Evolutionary conservation across 2,113 vertebrate genomes (phyloP).

Genomic region (Danionella cerebrum): DNA sequence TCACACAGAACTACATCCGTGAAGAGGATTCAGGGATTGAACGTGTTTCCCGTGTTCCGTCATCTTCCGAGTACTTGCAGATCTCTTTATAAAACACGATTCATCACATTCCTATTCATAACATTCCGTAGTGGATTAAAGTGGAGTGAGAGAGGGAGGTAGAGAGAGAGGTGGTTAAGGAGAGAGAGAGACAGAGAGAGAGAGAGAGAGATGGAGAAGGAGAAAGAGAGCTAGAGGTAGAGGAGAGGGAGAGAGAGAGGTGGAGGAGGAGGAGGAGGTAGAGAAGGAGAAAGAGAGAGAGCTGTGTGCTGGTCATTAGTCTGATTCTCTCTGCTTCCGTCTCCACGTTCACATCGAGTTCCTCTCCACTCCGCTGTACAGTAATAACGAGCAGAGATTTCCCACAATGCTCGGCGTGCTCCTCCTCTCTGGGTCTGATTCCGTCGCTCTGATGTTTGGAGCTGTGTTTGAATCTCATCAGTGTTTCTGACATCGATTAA

Average conservation of each 20-base stretch:
- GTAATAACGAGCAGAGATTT: slow-evolving; percentile 37
- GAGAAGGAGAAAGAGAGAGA: too few relatives aligned
- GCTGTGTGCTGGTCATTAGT: slow-evolving; percentile 34
- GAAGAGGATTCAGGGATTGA: too few relatives aligned
- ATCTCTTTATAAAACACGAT: too few relatives aligned
- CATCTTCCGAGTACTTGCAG: too few relatives aligned
- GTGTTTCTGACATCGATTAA: neutral
- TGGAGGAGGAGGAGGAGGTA: slow-evolving; percentile 34
- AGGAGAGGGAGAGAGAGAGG: slow-evolving; percentile 35
- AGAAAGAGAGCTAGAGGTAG: slow-evolving; percentile 30
- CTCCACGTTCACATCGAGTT: slow-evolving; percentile 22
- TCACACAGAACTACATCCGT: too few relatives aligned
- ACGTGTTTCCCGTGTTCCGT: too few relatives aligned
- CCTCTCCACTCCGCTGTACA: slow-evolving; percentile 35
- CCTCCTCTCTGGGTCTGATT: neutral
- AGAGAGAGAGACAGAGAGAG: slow-evolving; percentile 27
- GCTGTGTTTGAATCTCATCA: neutral
- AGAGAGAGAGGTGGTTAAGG: slow-evolving; percentile 35
- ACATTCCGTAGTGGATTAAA: slow-evolving; percentile 43
- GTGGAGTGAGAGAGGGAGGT: slow-evolving; percentile 37
- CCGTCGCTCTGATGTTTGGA: slow-evolving; percentile 4
- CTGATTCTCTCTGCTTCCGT: slow-evolving; percentile 33
- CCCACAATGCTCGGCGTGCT: neutral
- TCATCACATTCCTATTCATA: too few relatives aligned
- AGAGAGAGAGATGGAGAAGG: slow-evolving; percentile 40